Percentiles rank a stretch among this genome's conserved stretches.
Evolutionary conservation across 2,888 invertebrate species (phyloP).

Genomic region (Orthosia gothica): DNA sequence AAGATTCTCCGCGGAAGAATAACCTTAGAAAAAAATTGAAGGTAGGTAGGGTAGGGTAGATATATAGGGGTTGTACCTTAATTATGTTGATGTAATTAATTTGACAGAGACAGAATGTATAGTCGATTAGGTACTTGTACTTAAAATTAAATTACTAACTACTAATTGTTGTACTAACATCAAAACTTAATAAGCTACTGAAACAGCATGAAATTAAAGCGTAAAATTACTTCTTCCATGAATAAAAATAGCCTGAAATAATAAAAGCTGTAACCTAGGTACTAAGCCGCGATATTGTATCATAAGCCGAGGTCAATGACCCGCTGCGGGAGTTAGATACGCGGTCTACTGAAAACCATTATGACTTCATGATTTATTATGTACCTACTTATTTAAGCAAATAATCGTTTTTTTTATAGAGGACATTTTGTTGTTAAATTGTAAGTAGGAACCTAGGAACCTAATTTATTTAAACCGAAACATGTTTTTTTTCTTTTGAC

Average conservation of each 20-base stretch:
- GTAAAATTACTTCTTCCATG: neutral
- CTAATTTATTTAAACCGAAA: neutral
- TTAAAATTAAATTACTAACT: no score
- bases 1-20: no score
- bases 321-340: slow-evolving; percentile 62
- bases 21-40: no score
- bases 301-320: slow-evolving; percentile 53
- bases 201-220: neutral
- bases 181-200: no score
- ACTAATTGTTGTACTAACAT: no score
- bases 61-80: no score
- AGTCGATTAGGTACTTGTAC: no score
- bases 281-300: slow-evolving; percentile 23
- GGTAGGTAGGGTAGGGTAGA: no score
- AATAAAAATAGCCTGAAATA: slow-evolving; percentile 15
- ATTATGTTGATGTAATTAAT: neutral
- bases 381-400: slow-evolving; percentile 15
- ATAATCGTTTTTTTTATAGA: slow-evolving; percentile 7
- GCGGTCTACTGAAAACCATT: slow-evolving; percentile 33
- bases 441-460: neutral
- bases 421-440: neutral
- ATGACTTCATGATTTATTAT: slow-evolving; percentile 13
- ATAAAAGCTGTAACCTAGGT: slow-evolving; percentile 22
- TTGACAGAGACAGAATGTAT: neutral
- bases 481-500: neutral